A percentile compares a stretch with the other conserved stretches of the same genome.
phyloP scores from a whole-genome alignment of 2,113 vertebrate genomes.

The Falcunculus frontatus region DNA sequence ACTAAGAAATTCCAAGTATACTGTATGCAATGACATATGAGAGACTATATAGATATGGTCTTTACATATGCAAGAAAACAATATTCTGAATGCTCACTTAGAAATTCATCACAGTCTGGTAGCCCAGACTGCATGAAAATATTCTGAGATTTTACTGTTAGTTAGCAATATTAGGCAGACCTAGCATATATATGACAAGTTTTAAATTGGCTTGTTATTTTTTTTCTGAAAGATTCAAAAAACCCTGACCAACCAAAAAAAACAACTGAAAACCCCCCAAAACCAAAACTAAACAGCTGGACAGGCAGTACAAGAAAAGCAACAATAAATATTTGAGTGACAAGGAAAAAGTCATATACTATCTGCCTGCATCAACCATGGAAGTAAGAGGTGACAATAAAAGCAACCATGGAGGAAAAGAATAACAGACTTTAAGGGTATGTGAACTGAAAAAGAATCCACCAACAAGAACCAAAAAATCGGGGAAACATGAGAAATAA shows the following conservation, averaged over 20 bases:
- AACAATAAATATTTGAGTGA: not conserved
- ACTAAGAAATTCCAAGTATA: not conserved
- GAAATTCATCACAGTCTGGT: not conserved
- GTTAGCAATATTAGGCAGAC: not conserved
- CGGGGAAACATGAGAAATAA: not conserved
- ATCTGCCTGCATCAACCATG: not conserved
- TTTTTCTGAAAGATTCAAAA: not conserved
- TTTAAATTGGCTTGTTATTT: not conserved
- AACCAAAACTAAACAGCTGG: not conserved
- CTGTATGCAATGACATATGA: not conserved
- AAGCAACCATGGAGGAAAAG: not conserved
- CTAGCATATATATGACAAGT: not conserved
- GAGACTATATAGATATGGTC: not conserved
- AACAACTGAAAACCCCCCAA: accelerated
- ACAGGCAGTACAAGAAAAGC: not conserved
- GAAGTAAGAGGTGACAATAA: not conserved
- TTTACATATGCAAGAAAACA: not conserved
- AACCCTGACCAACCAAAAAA: not conserved
- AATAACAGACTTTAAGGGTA: not conserved
- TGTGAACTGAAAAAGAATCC: not conserved
- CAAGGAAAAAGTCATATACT: not conserved
- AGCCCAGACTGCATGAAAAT: not conserved
- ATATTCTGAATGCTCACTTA: not conserved
- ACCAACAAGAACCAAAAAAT: not conserved
- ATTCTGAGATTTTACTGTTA: not conserved